Evolutionary conservation across 1,140 invertebrate genomes (phyloP).

Genomic region (Sitophilus oryzae): DNA sequence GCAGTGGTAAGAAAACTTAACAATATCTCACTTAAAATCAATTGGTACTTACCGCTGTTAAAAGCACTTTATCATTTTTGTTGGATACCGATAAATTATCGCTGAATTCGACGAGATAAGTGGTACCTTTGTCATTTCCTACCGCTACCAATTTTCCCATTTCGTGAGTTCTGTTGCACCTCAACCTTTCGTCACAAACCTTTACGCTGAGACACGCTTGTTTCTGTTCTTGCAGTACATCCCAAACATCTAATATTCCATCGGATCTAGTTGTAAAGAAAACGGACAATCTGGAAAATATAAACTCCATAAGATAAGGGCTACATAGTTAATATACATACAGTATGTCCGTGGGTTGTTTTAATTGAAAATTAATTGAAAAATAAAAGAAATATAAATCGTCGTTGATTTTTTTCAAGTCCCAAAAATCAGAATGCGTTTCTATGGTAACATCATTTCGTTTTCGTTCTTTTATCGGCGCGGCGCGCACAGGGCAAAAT

Average conservation of each 20-base stretch:
- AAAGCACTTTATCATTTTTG: constrained; percentile 81
- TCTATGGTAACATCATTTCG: no score
- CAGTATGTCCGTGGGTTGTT: no score
- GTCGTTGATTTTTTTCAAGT: no score
- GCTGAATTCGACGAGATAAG: constrained; percentile 80
- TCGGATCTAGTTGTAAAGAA: constrained; percentile 83
- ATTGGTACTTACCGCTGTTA: constrained; percentile 79
- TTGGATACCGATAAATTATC: constrained; percentile 71
- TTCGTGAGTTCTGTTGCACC: constrained; percentile 48
- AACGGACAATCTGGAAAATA: constrained; percentile 71
- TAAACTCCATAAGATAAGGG: no score
- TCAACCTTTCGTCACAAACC: constrained; percentile 60
- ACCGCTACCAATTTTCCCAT: constrained; percentile 73
- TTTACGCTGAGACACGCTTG: constrained; percentile 79
- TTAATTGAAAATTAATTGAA: no score
- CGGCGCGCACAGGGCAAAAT: no score
- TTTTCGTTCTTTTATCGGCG: no score
- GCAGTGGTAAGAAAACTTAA: no score
- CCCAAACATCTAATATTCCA: constrained; percentile 87
- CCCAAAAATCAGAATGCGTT: no score
- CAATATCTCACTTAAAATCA: no score
- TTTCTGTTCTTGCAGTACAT: constrained; percentile 79
- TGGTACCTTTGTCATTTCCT: constrained; percentile 76
- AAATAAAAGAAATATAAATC: no score
- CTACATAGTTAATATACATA: no score